Evolutionary conservation across 2,797 vertebrate species (phyloP).

Genomic region (Melanotaenia boesemani): DNA sequence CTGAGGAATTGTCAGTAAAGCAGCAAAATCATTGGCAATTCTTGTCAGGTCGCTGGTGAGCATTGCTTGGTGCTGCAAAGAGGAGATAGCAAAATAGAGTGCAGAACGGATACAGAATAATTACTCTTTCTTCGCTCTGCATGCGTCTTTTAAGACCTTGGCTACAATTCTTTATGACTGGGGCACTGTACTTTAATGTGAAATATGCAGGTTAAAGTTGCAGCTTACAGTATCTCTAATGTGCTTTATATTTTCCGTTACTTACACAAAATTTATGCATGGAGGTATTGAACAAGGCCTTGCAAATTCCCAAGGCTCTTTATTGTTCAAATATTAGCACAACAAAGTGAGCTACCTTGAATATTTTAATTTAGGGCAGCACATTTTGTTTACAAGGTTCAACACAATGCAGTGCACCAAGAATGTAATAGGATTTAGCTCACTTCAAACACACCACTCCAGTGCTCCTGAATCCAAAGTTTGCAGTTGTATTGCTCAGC

Average conservation of each 20-base stretch:
- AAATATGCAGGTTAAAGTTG: slow-evolving; percentile 53
- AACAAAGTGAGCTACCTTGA: slow-evolving; percentile 64
- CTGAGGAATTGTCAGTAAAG: slow-evolving; percentile 82
- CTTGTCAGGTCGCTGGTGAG: slow-evolving; percentile 81
- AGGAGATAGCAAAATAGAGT: slow-evolving; percentile 84
- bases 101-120: slow-evolving; percentile 81
- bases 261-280: slow-evolving; percentile 21
- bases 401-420: slow-evolving; percentile 67
- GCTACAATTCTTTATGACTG: slow-evolving; percentile 29
- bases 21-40: slow-evolving; percentile 85
- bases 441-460: slow-evolving; percentile 74
- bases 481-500: slow-evolving; percentile 71
- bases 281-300: slow-evolving; percentile 14
- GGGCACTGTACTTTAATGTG: slow-evolving; percentile 37
- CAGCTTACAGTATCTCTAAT: slow-evolving; percentile 34
- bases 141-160: slow-evolving; percentile 55
- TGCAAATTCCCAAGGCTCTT: slow-evolving; percentile 39
- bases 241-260: slow-evolving; percentile 24
- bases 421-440: slow-evolving; percentile 82
- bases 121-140: slow-evolving; percentile 70
- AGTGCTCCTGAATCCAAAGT: slow-evolving; percentile 68
- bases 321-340: slow-evolving; percentile 58
- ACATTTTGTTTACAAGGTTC: slow-evolving; percentile 68
- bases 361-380: slow-evolving; percentile 63
- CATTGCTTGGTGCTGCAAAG: slow-evolving; percentile 80